These are phyloP conservation scores for Acestrorhynchus altus DNA, from an alignment of 2,797 vertebrate genomes.

Conservation along the genomic window DNA sequence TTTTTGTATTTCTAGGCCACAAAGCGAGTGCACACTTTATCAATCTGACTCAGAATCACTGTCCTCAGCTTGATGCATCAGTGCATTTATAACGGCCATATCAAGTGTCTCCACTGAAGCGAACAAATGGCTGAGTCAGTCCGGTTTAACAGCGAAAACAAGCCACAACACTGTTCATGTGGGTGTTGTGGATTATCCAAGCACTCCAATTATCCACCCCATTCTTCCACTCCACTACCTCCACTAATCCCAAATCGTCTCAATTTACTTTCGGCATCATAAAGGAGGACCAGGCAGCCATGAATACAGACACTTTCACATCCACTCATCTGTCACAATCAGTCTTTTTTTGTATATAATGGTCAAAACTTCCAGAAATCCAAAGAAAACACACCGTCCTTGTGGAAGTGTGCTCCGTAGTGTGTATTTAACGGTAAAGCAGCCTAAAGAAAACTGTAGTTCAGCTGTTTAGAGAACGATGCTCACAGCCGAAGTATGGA, in stretches of 20 bases:
- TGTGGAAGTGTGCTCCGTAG: no score
- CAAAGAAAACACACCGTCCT: no score
- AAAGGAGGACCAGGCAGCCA: not conserved
- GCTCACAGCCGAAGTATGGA: no score
- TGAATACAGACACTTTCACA: not conserved
- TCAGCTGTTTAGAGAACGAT: no score
- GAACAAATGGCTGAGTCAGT: slow-evolving; percentile 23
- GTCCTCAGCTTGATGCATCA: not conserved
- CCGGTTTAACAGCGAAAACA: slow-evolving; percentile 27
- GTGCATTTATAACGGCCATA: slow-evolving; percentile 19
- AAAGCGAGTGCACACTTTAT: not conserved
- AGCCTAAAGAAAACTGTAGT: no score
- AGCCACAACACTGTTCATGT: not conserved
- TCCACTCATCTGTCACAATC: no score
- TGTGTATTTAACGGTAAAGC: no score
- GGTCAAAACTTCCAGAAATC: no score
- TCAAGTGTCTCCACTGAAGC: slow-evolving; percentile 26
- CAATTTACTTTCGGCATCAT: slow-evolving; percentile 43
- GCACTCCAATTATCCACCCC: slow-evolving; percentile 43
- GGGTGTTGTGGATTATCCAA: slow-evolving; percentile 34
- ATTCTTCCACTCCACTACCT: slow-evolving; percentile 30
- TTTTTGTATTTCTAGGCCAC: not conserved
- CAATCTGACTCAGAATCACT: not conserved
- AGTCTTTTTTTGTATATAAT: no score
- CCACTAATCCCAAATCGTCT: slow-evolving; percentile 38